Conservation (phyloP, 1,140 invertebrate genomes). For the Epicauta chinensis region DNA sequence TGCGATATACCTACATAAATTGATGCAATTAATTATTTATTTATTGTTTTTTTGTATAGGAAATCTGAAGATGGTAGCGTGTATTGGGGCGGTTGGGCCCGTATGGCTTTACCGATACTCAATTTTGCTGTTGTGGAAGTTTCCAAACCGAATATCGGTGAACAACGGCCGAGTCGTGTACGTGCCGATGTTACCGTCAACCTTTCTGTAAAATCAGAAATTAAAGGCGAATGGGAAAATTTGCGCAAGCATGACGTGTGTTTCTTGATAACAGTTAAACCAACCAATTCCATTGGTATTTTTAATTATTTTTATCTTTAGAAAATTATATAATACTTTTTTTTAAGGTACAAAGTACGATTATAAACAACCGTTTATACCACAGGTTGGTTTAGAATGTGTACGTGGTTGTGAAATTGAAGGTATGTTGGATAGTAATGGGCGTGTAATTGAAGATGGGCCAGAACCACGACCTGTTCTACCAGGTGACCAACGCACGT, state of each 20-base stretch:
- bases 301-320: conserved; percentile 14
- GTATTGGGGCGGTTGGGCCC: conserved; percentile 95
- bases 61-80: conserved; percentile 78
- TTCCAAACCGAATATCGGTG: conserved; percentile 82
- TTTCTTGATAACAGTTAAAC: conserved; percentile 88
- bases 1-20: background rate
- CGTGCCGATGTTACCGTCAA: conserved; percentile 91
- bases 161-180: conserved; percentile 90
- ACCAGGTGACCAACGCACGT: conserved; percentile 85
- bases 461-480: conserved; percentile 82
- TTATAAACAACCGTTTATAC: conserved; percentile 74
- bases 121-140: conserved; percentile 95
- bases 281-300: conserved; percentile 71
- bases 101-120: conserved; percentile 94
- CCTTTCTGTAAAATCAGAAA: conserved; percentile 80
- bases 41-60: too few relatives aligned
- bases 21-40: too few relatives aligned
- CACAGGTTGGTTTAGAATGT: conserved; percentile 84
- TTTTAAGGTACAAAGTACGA: conserved; percentile 61
- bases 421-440: conserved; percentile 95
- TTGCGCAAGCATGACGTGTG: conserved; percentile 96
- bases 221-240: conserved; percentile 96
- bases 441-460: conserved; percentile 95
- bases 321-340: too few relatives aligned
- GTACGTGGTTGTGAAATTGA: conserved; percentile 98